Conservation (phyloP, 2,797 vertebrate genomes). For the Eupleurogrammus muticus region DNA sequence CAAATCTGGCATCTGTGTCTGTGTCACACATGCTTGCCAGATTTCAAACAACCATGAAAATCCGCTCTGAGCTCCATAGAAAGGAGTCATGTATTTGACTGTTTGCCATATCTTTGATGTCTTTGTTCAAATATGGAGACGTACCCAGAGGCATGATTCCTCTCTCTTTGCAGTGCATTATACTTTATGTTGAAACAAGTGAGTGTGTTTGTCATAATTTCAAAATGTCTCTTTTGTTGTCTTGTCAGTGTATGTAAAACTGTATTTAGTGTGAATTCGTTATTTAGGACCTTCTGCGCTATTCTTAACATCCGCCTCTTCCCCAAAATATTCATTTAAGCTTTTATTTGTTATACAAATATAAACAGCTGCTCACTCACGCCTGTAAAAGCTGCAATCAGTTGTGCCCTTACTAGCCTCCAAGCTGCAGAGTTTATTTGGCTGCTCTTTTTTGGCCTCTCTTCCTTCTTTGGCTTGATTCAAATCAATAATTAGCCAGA, state of each 20-base stretch:
- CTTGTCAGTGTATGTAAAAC: neutral
- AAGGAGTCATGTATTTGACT: conserved; percentile 11
- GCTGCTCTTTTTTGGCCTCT: neutral
- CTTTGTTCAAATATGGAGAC: conserved; percentile 5
- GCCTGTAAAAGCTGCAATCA: conserved; percentile 9
- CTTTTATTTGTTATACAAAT: conserved; percentile 14
- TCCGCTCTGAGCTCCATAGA: conserved; percentile 11
- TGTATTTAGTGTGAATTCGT: neutral
- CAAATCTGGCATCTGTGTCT: conserved; percentile 40
- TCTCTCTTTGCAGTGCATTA: neutral
- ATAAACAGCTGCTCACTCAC: conserved; percentile 36
- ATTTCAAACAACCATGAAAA: conserved; percentile 22
- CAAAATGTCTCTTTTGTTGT: neutral
- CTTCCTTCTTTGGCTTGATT: conserved; percentile 1
- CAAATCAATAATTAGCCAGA: conserved; percentile 36
- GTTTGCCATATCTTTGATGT: conserved; percentile 36
- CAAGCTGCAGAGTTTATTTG: conserved; percentile 3
- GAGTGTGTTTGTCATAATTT: neutral
- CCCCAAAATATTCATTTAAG: neutral
- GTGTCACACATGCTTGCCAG: conserved; percentile 9
- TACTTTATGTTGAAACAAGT: neutral
- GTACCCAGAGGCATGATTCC: conserved; percentile 23
- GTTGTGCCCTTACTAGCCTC: neutral
- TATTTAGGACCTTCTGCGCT: neutral
- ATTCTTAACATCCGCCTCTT: neutral